Conservation (phyloP, 2,888 invertebrate genomes). For the Drosophila emarginata region DNA sequence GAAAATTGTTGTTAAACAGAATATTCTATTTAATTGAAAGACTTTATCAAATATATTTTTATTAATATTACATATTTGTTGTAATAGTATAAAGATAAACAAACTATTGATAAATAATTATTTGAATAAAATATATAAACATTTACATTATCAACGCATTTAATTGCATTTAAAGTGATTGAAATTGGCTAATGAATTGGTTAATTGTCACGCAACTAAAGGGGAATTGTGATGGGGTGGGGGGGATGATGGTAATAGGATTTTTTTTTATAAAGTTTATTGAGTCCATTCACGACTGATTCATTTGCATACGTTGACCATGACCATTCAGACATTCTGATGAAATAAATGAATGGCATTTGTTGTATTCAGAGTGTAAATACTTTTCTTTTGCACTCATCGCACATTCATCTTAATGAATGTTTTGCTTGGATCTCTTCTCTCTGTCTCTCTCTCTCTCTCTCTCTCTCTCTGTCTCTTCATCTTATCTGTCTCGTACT, state of each 20-base stretch:
- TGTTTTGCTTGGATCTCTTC: not conserved
- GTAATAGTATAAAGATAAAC: no score
- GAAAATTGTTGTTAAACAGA: no score
- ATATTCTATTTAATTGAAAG: not conserved
- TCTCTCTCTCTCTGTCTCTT: constrained; percentile 2
- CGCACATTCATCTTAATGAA: constrained; percentile 62
- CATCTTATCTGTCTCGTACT: not conserved
- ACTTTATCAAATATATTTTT: no score
- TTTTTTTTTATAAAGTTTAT: no score
- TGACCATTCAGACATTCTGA: not conserved
- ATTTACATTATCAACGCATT: constrained; percentile 2
- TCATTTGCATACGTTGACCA: not conserved
- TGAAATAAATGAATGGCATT: constrained; percentile 37
- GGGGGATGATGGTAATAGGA: no score
- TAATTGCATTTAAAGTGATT: no score
- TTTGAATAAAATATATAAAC: no score
- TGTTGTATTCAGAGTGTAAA: constrained; percentile 31
- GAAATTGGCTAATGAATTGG: no score
- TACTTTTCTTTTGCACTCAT: constrained; percentile 58
- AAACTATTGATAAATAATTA: no score
- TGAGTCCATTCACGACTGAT: not conserved
- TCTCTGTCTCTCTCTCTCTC: not conserved
- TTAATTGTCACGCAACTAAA: no score
- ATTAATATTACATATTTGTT: no score
- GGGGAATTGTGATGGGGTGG: no score